Base-by-base conservation (phyloP, 2,888 invertebrate species). In the Leptodirus hochenwartii region DNA sequence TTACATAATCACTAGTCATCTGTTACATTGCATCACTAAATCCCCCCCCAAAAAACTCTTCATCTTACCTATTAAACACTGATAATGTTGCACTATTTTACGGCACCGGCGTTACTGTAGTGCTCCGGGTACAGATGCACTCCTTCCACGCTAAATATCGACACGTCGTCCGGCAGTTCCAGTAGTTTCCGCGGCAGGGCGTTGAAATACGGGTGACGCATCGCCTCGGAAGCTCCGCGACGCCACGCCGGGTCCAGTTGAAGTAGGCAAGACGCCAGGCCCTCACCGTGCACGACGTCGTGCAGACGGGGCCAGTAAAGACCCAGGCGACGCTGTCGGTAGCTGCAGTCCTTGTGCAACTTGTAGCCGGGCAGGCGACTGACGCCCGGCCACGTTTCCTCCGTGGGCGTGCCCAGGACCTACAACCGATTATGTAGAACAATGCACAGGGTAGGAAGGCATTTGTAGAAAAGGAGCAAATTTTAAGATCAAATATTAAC, bases 111-210 rank as follows among this genome's bases (percentile, higher is more conserved):
- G n/a, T n/a, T n/a, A n/a, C n/a, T n/a, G n/a, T n/a, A n/a, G n/a
- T n/a, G n/a, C n/a, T 91, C 91, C 32, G 79, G 74, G 55, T 75
- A 73, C 50, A 88, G 59, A 56, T 76, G 73, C 46, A 91, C 74
- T 47, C 90, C 90, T 59, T 90, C 87, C 53, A 93, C 87, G 47
- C 79, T 84, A 65, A 87, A 90, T 64, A 95, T 87, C 48, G 91
- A 90, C 50, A 84, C 74, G 62, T 87, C 93, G 53, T 90, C 88
- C 43, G 88, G 87, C 61, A 96, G 65, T 51, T 88, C 82, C 51
- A 80, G 70, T 42, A 96, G 67, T 59, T 85, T 76, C 52, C 73
- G 73, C 49, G 95, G 91, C 56, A 96, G 71, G 42, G 78, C 73
- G 38, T 73, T 68, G 61, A 96, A 98, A 62, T 93, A 98, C 34